Evolutionary conservation across 2,113 vertebrate species (phyloP).

Genomic region (Athene cunicularia): DNA sequence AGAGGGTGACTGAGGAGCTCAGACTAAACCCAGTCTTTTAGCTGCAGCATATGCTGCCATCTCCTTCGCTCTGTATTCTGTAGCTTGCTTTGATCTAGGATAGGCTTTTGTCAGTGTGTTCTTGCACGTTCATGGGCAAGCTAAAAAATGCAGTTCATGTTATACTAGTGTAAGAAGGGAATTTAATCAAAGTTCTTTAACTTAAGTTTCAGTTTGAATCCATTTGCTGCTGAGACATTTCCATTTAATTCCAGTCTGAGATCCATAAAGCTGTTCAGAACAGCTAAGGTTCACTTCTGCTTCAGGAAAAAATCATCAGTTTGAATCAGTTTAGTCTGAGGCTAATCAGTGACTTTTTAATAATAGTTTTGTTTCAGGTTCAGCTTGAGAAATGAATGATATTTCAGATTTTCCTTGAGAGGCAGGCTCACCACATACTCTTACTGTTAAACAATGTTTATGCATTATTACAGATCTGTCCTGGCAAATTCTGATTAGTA

Average conservation of each 20-base stretch:
- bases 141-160: neutral
- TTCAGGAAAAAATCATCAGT: neutral
- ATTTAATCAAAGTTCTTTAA: neutral
- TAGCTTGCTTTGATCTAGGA: neutral
- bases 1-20: rapidly evolving
- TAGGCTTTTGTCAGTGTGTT: neutral
- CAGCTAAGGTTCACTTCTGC: neutral
- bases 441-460: neutral
- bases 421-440: neutral
- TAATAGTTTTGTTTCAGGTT: neutral
- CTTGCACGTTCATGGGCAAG: neutral
- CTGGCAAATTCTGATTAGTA: neutral
- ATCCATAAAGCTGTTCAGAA: neutral
- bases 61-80: neutral
- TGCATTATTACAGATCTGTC: neutral
- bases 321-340: neutral
- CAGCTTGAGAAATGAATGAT: neutral
- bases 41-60: neutral
- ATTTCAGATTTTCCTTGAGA: neutral
- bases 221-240: neutral
- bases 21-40: neutral
- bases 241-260: neutral
- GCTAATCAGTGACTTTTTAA: neutral
- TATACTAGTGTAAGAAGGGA: neutral
- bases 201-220: neutral